A percentile compares a stretch with the other conserved stretches of the same genome.
phyloP scores from a whole-genome alignment of 2,113 vertebrate species.

The Tyto alba region DNA sequence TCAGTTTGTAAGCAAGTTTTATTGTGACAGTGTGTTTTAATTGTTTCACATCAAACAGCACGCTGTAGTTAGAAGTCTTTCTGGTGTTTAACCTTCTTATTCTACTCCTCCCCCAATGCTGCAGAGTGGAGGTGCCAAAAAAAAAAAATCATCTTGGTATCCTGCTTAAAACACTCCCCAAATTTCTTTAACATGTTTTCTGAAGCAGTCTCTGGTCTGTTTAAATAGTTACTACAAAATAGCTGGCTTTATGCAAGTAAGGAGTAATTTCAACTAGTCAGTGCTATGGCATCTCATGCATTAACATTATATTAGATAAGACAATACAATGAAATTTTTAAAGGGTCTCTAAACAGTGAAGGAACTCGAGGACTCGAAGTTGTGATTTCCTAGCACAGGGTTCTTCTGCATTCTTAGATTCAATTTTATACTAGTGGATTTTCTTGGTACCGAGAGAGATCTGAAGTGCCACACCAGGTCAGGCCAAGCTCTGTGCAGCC shows the following conservation, averaged over 20 bases:
- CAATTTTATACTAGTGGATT: neutral
- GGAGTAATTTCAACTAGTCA: neutral
- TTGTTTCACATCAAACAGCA: constrained; percentile 2
- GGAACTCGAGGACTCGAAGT: neutral
- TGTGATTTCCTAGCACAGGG: neutral
- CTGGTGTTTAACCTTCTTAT: neutral
- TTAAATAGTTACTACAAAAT: neutral
- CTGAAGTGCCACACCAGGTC: neutral
- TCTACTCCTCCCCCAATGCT: neutral
- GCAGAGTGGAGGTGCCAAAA: neutral
- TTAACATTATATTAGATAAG: neutral
- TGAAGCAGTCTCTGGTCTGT: neutral
- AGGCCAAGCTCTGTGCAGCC: neutral
- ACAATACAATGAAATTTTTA: neutral
- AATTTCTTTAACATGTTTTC: neutral
- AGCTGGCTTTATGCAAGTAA: neutral
- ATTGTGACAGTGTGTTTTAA: neutral
- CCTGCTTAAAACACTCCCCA: neutral
- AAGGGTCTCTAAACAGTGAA: neutral
- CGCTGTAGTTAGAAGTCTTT: neutral
- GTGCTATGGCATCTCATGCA: neutral
- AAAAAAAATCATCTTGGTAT: neutral
- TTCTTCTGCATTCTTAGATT: neutral
- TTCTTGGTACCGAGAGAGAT: neutral
- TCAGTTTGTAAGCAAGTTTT: neutral